phyloP scores from a whole-genome alignment of 2,113 vertebrate species.

The Zeus faber region DNA sequence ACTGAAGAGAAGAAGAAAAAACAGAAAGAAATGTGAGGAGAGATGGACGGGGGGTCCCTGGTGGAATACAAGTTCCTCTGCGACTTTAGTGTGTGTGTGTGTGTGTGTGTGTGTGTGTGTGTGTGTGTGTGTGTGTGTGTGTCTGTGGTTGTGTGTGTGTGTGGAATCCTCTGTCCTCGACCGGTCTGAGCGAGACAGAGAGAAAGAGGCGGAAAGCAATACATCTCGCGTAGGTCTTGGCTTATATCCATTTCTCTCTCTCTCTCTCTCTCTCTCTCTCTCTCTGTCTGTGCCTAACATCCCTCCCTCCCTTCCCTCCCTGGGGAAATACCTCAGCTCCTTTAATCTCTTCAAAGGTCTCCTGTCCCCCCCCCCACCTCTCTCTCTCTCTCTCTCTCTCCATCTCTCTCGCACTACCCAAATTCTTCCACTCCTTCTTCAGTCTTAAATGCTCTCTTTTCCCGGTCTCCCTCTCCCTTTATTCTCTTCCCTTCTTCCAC shows the following conservation, averaged over 20 bases:
- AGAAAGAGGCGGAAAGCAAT: conserved; percentile 15
- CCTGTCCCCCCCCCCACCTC: conserved; percentile 23
- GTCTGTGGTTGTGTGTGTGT: conserved; percentile 6
- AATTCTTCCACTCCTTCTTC: conserved; percentile 26
- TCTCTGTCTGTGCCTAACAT: too few relatives aligned
- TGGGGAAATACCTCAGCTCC: conserved; percentile 46
- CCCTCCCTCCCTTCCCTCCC: conserved; percentile 26
- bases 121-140: not conserved
- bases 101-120: too few relatives aligned
- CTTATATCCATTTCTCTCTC: conserved; percentile 31
- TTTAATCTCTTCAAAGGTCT: conserved; percentile 48
- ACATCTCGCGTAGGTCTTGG: conserved; percentile 44
- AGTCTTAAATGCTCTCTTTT: not conserved
- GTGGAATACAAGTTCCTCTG: conserved; percentile 19
- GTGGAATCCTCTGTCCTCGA: not conserved
- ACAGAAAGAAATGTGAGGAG: conserved; percentile 23
- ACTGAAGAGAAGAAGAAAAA: conserved; percentile 21
- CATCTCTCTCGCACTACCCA: conserved; percentile 4
- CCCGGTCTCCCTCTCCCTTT: not conserved
- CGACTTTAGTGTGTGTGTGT: conserved; percentile 10
- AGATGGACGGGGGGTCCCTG: conserved; percentile 2
- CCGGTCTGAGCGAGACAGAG: too few relatives aligned
- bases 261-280: too few relatives aligned
- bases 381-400: not conserved
- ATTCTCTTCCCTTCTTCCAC: not conserved